Conservation (phyloP, 2,888 invertebrate genomes). For the Ennomos fuscantarius region DNA sequence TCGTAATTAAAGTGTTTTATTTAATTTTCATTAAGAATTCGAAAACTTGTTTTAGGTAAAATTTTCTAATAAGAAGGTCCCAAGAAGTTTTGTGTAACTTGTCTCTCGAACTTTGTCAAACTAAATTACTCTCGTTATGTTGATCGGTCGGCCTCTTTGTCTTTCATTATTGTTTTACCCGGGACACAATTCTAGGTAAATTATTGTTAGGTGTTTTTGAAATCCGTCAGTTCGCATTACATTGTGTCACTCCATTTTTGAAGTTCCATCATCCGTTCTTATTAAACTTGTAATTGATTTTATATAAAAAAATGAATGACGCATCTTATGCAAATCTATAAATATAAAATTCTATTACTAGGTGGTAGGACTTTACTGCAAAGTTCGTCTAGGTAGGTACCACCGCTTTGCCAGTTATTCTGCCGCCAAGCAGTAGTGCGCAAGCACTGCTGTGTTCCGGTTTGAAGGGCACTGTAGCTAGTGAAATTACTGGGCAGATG, state of each 20-base stretch:
- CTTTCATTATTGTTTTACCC: slow-evolving; percentile 31
- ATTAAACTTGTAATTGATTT: too few relatives aligned
- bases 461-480: too few relatives aligned
- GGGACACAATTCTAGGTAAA: slow-evolving; percentile 12
- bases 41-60: slow-evolving; percentile 70
- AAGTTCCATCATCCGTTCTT: too few relatives aligned
- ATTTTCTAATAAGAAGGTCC: slow-evolving; percentile 73
- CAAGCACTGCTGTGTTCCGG: too few relatives aligned
- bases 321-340: too few relatives aligned
- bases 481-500: too few relatives aligned
- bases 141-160: slow-evolving; percentile 39
- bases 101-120: slow-evolving; percentile 69
- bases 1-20: slow-evolving; percentile 42
- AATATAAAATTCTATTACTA: too few relatives aligned
- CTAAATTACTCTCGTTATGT: slow-evolving; percentile 70
- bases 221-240: slow-evolving; percentile 9
- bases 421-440: too few relatives aligned
- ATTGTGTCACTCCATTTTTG: slow-evolving; percentile 1
- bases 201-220: slow-evolving; percentile 15
- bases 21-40: slow-evolving; percentile 69
- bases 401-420: too few relatives aligned
- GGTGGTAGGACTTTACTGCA: too few relatives aligned
- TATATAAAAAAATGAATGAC: too few relatives aligned
- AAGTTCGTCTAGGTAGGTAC: too few relatives aligned
- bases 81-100: slow-evolving; percentile 69